These are phyloP conservation scores for Papilio glaucus DNA, from an alignment of 1,140 invertebrate genomes.

Conservation along the genomic window DNA sequence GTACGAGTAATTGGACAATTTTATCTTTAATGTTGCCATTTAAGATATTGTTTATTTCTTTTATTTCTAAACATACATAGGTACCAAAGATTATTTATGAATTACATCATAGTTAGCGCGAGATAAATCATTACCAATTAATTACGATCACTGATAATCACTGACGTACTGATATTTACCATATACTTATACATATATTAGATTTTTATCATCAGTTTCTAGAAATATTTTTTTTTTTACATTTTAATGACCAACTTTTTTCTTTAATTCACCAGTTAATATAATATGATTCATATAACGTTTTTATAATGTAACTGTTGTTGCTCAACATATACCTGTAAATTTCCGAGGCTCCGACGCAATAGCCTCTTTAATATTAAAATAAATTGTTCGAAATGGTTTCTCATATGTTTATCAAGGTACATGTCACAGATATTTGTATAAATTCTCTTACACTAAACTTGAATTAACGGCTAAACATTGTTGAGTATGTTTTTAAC, in stretches of 20 bases:
- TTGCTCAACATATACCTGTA: not conserved
- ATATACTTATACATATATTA: not conserved
- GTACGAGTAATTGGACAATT: slow-evolving; percentile 15
- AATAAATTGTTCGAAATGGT: slow-evolving; percentile 11
- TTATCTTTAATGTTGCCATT: not conserved
- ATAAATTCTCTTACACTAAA: not conserved
- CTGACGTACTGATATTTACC: not conserved
- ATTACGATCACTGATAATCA: not conserved
- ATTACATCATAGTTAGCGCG: not conserved
- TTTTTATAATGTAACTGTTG: too few relatives aligned
- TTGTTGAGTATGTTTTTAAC: too few relatives aligned
- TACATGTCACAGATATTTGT: not conserved
- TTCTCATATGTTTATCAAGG: not conserved
- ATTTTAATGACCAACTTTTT: not conserved
- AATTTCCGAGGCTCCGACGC: slow-evolving; percentile 1
- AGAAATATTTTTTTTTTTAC: not conserved
- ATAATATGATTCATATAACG: not conserved
- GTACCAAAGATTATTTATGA: not conserved
- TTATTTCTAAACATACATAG: not conserved
- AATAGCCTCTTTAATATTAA: not conserved
- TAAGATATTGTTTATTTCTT: not conserved
- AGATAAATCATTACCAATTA: not conserved
- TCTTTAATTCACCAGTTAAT: not conserved
- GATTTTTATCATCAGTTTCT: not conserved
- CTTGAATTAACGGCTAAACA: not conserved